Conservation (phyloP, 2,797 vertebrate genomes). For the Chelon labrosus region DNA sequence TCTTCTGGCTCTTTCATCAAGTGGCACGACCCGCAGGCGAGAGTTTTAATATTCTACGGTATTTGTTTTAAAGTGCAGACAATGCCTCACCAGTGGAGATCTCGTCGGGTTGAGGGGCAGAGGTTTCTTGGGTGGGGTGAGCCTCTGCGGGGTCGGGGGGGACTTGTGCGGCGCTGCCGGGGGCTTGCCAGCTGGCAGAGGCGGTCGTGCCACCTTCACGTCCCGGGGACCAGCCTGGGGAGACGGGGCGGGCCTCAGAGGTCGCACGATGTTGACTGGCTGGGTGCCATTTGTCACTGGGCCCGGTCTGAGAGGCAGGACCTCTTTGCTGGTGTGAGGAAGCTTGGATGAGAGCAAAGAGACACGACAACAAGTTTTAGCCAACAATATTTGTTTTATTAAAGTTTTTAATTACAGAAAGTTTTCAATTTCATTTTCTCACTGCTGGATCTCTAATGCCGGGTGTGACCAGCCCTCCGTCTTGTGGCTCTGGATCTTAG, state of each 20-base stretch:
- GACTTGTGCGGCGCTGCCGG: conserved; percentile 67
- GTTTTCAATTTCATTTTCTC: no score
- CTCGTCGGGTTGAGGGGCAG: conserved; percentile 87
- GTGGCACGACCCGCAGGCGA: background rate
- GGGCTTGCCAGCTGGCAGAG: conserved; percentile 76
- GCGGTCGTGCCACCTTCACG: conserved; percentile 81
- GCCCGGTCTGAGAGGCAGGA: conserved; percentile 77
- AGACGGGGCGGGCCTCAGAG: conserved; percentile 79
- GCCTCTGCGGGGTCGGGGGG: conserved; percentile 67
- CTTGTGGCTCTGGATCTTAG: no score
- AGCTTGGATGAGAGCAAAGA: conserved; percentile 55
- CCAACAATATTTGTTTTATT: background rate
- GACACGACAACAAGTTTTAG: background rate
- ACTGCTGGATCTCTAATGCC: no score
- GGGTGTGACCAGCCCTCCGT: no score
- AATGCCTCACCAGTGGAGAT: conserved; percentile 82
- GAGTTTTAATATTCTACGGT: background rate
- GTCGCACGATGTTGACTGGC: conserved; percentile 87
- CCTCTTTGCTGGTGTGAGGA: conserved; percentile 79
- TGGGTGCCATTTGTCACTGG: conserved; percentile 76
- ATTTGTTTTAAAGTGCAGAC: background rate
- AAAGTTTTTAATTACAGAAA: no score
- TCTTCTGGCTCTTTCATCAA: background rate
- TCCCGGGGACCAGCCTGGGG: conserved; percentile 53
- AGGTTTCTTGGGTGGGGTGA: conserved; percentile 88